Evolutionary conservation across 2,888 invertebrate genomes (phyloP).

Genomic region (Polyploca ridens): DNA sequence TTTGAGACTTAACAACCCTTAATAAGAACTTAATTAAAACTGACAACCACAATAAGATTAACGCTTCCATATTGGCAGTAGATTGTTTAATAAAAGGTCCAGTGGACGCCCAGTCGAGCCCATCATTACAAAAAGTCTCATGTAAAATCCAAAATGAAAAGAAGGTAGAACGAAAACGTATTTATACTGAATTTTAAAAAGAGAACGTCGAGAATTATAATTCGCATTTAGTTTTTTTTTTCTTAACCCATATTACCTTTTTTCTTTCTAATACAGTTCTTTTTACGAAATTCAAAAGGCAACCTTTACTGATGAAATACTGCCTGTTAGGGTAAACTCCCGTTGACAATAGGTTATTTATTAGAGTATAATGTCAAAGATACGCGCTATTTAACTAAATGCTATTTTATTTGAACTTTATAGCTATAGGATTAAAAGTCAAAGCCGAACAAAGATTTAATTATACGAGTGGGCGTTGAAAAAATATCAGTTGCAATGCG

Average conservation of each 20-base stretch:
- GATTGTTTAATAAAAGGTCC: constrained; percentile 40
- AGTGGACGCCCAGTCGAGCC: constrained; percentile 1
- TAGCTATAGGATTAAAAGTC: background rate
- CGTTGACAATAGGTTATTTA: constrained; percentile 46
- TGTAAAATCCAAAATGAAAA: too few species aligned
- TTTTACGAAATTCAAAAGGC: constrained; percentile 18
- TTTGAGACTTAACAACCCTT: background rate
- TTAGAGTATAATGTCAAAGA: constrained; percentile 43
- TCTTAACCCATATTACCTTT: too few species aligned
- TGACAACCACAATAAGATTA: constrained; percentile 37
- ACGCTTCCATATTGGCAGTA: constrained; percentile 36
- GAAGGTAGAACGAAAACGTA: too few species aligned
- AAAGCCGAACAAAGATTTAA: background rate
- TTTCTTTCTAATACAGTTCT: too few species aligned
- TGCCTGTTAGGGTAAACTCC: constrained; percentile 28
- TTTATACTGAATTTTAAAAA: too few species aligned
- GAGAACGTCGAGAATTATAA: too few species aligned
- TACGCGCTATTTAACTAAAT: background rate
- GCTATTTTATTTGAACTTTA: background rate
- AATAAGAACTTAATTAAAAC: constrained; percentile 15
- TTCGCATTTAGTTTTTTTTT: too few species aligned
- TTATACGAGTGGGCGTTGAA: background rate
- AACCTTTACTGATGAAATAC: constrained; percentile 40
- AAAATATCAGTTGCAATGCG: background rate
- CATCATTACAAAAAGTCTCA: constrained; percentile 13